A percentile compares a stretch with the other conserved stretches of the same genome.
phyloP scores from a whole-genome alignment of 2,113 vertebrate genomes.

The Stegostoma tigrinum region DNA sequence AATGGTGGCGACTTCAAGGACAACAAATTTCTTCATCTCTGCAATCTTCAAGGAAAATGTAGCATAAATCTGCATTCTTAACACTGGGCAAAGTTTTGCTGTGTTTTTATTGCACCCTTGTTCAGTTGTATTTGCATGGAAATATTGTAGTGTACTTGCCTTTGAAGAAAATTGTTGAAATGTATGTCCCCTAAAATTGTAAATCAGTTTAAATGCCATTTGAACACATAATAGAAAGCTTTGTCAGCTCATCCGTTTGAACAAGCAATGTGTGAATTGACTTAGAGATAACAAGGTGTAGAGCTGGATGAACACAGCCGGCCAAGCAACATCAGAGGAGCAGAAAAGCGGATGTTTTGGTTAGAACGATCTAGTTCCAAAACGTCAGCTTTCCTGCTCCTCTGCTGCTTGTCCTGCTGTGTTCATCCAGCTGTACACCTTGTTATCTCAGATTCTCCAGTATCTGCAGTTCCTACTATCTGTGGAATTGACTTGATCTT shows the following conservation, averaged over 20 bases:
- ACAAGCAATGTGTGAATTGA: not conserved
- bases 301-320: too few species aligned
- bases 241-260: not conserved
- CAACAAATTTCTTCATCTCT: not conserved
- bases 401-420: too few species aligned
- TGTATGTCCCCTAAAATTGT: not conserved
- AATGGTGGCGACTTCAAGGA: not conserved
- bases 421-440: too few species aligned
- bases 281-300: not conserved
- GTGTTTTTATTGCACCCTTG: not conserved
- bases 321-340: too few species aligned
- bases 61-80: not conserved
- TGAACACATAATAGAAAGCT: not conserved
- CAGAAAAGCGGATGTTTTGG: too few species aligned
- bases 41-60: not conserved
- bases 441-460: too few species aligned
- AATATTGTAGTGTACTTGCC: not conserved
- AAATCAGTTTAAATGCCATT: not conserved
- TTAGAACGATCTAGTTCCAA: too few species aligned
- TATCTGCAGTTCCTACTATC: too few species aligned
- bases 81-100: not conserved
- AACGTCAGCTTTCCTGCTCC: too few species aligned
- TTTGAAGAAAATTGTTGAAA: not conserved
- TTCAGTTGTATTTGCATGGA: not conserved
- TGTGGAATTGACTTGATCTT: not conserved